phyloP scores from a whole-genome alignment of 64 coral and sea anemone species.

The Montipora foliosa region DNA sequence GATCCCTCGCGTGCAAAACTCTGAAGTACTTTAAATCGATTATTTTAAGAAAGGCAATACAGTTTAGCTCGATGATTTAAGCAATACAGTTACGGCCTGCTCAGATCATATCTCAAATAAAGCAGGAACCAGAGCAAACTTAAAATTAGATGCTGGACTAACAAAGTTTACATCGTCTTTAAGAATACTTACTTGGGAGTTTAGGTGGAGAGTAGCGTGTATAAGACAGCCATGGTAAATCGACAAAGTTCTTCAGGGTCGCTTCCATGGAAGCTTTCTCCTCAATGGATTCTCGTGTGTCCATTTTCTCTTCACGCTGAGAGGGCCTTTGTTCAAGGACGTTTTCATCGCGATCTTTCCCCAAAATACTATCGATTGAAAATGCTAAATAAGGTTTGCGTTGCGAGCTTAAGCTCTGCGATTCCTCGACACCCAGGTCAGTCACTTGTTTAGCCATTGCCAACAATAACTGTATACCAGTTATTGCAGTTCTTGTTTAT shows the following conservation, averaged over 20 bases:
- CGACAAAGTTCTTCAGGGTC: not conserved
- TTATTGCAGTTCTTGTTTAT: constrained; percentile 45
- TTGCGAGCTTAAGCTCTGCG: not conserved
- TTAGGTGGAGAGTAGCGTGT: constrained; percentile 95
- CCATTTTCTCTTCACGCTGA: constrained; percentile 22
- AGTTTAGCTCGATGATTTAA: too few species aligned
- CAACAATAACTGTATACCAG: constrained; percentile 23
- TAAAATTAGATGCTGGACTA: too few species aligned
- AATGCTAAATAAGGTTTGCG: constrained; percentile 12
- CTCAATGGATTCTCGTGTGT: not conserved
- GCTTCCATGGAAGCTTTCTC: not conserved
- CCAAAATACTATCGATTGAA: constrained; percentile 53
- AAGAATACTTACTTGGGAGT: constrained; percentile 86
- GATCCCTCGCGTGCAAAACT: not conserved
- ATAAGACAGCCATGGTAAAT: constrained; percentile 91
- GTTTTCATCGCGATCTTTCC: constrained; percentile 3
- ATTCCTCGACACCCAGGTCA: not conserved
- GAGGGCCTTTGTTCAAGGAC: constrained; percentile 31
- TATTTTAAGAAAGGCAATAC: not conserved
- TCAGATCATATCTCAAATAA: not conserved
- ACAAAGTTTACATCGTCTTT: not conserved
- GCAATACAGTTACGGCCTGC: too few species aligned
- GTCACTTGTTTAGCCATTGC: constrained; percentile 28
- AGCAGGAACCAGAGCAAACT: not conserved
- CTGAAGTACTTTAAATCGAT: not conserved